Percentiles rank a stretch among this genome's conserved stretches.
phyloP scores from a whole-genome alignment of 2,113 vertebrate species.

The Nansenia antarctica region DNA sequence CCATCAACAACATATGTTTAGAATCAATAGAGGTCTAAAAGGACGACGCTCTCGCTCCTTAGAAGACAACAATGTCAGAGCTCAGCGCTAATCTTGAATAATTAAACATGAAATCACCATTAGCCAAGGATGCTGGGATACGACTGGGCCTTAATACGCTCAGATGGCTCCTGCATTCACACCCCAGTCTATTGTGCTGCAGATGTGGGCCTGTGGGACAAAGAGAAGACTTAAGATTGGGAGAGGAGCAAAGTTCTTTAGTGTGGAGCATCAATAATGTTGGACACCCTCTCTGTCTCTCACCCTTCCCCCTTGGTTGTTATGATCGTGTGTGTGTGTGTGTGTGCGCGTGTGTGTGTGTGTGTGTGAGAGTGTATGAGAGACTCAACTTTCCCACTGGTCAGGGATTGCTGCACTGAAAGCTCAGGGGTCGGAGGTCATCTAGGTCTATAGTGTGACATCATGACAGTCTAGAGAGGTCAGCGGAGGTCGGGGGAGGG shows the following conservation, averaged over 20 bases:
- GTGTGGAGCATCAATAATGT: constrained; percentile 39
- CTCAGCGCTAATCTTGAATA: constrained; percentile 3
- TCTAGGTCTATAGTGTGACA: constrained; percentile 47
- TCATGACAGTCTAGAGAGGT: constrained; percentile 55
- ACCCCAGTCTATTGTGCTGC: constrained; percentile 38
- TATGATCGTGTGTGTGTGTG: constrained; percentile 25
- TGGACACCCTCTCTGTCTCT: constrained; percentile 5
- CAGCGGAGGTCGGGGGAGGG: constrained; percentile 46
- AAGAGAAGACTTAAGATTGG: constrained; percentile 41
- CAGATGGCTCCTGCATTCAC: constrained; percentile 30
- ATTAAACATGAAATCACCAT: constrained; percentile 16
- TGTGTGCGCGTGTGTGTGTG: constrained; percentile 20
- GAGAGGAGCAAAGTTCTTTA: constrained; percentile 39
- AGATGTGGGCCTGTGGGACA: constrained; percentile 34
- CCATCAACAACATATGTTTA: neutral
- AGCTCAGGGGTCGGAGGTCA: constrained; percentile 55
- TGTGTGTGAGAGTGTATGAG: constrained; percentile 17
- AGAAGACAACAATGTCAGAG: neutral
- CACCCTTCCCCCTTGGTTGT: constrained; percentile 23
- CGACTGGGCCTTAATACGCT: neutral
- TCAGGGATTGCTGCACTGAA: constrained; percentile 36
- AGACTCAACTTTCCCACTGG: constrained; percentile 62
- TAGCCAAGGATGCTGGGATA: constrained; percentile 5
- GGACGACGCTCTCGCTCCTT: neutral
- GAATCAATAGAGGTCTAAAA: neutral